Conservation (phyloP, 2,888 invertebrate species). For the Meganola albula region DNA sequence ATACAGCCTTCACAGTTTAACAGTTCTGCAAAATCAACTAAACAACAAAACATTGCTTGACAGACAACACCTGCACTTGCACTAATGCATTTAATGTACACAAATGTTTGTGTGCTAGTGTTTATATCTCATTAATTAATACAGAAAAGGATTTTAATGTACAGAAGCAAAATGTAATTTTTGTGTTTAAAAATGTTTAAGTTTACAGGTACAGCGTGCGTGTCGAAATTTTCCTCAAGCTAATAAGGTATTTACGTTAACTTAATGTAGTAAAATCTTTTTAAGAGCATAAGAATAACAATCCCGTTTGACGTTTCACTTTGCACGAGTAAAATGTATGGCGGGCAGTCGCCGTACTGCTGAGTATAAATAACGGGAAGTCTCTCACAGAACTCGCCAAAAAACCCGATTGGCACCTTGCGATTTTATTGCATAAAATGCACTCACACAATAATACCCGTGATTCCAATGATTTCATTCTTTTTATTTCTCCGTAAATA, state of each 20-base stretch:
- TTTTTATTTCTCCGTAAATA: conserved; percentile 73
- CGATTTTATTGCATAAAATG: conserved; percentile 23
- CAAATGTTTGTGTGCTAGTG: too few relatives aligned
- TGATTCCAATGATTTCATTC: conserved; percentile 51
- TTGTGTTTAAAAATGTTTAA: conserved; percentile 26
- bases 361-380: conserved; percentile 35
- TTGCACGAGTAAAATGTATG: conserved; percentile 68
- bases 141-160: conserved; percentile 38
- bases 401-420: conserved; percentile 8
- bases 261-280: conserved; percentile 17
- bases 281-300: conserved; percentile 37
- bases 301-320: conserved; percentile 71
- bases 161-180: conserved; percentile 45
- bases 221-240: conserved; percentile 30
- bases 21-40: conserved; percentile 17
- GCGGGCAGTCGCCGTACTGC: conserved; percentile 55
- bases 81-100: too few relatives aligned
- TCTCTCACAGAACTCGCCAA: conserved; percentile 11
- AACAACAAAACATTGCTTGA: conserved; percentile 30
- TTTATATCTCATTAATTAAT: conserved; percentile 19
- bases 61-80: conserved; percentile 8
- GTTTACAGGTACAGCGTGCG: conserved; percentile 17
- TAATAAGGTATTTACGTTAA: conserved; percentile 15
- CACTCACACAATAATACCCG: conserved; percentile 41
- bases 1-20: conserved; percentile 17